Evolutionary conservation across 2,888 invertebrate genomes (phyloP), one percentile per base, ranked within the genome.

Genomic region (Gortyna flavago): DNA sequence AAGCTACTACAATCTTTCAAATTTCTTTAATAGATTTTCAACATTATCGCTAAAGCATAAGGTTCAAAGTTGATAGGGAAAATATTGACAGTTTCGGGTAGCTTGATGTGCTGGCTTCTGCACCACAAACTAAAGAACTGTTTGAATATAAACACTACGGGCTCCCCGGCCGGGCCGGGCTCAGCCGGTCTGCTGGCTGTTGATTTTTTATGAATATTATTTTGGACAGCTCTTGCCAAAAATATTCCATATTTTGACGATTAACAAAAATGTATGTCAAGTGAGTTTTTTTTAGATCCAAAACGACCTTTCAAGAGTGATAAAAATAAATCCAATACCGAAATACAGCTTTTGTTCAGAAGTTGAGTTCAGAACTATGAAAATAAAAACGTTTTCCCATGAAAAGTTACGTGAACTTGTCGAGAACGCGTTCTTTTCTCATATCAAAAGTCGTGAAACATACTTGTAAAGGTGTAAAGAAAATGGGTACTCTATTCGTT

Each of bases 291-390:
- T 73, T 54, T 38, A 38, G 35, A 54, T n/a, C 16, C n/a, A 35
- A 29, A 38, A 48, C 25, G 7, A 59, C 51, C n/a, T 66, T 59
- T 61, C 51, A 61, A 54, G 18, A 51, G 59, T 76, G 35, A 82
- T 76, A 82, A 61, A 48, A 79, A 75, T 80, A 35, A 72, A 18
- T 29, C 38, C 13, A 29, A 25, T n/a, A n/a, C n/a, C n/a, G 25
- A 44, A 44, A 38, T 64, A 79, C n/a, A 80, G 81, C 32, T 59
- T 78, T 72, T 51, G 38, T 57, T 72, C 35, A 3, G 13, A 59
- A 61, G 29, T 59, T 62, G 29, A 80, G 81, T 77, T 48, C 25
- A n/a, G 74, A 81, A 78, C 44, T 73, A 81, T 44, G 74, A 57
- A 54, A 77, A 72, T 64, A 62, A 64, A 48, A 75, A 65, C 6